Base-by-base conservation (phyloP, 23 tunicate species). In the Halocynthia aurantium region DNA sequence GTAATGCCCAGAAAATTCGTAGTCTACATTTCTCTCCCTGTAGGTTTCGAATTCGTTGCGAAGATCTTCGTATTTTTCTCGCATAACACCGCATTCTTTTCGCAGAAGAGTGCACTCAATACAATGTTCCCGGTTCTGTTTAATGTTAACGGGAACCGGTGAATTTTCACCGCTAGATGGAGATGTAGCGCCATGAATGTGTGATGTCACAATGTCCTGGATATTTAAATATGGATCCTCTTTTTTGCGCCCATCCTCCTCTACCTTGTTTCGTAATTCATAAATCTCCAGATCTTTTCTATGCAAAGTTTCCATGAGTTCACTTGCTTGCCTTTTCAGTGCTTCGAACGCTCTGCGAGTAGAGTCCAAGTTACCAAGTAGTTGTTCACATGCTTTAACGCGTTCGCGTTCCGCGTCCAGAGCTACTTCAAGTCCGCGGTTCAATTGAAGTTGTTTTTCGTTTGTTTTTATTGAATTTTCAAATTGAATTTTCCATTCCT, bases 321-420 rank as follows among this genome's bases (percentile, higher is more conserved):
- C 31, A 8, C 78, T 49, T 5, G 78, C 78, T 56, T 74, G 78
- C 20, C 64, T 54, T 56, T 74, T 74, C 21, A 74, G 56, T 8
- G 78, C 55, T n/a, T 52, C 78, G 57, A 74, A 74, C 13, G 78
- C 78, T 56, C 31, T 52, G 10, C 78, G 78, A 8, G 78, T 74
- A 8, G 55, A 44, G 8, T 74, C 78, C 11, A 74, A 56, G 13
- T 64, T 53, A 22, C 56, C 64, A 6, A 53, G 22, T 65, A 74
- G 20, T 20, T 56, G 6, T 49, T 74, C 78, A 8, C 44, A 74
- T n/a, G 78, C 55, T 56, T 54, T 21, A 8, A 74, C 62, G 55
- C 56, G 55, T 74, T 74, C 64, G 22, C 62, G 55, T 74, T 74
- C 60, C 8, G 78, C 17, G 62, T 74, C 56, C 78, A 74, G 31